Conservation (phyloP, 2,888 invertebrate genomes). For the Epirrita christyi region DNA sequence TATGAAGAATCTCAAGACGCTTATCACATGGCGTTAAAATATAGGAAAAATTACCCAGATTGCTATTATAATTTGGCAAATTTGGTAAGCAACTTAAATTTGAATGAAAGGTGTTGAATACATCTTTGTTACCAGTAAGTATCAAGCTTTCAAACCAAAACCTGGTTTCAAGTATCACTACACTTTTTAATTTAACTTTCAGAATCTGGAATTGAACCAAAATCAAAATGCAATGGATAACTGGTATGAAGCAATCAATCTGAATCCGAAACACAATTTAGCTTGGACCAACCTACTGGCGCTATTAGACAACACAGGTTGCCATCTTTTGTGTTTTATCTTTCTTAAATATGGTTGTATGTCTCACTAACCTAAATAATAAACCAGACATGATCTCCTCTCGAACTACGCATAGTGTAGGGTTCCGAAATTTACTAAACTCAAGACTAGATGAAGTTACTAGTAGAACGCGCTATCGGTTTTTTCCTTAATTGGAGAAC, state of each 20-base stretch:
- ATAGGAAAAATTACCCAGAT: slow-evolving; percentile 93
- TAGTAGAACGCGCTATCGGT: too few relatives aligned
- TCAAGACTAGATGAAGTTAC: too few relatives aligned
- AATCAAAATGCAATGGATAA: slow-evolving; percentile 90
- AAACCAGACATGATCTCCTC: too few relatives aligned
- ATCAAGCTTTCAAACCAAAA: not conserved
- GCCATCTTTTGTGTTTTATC: too few relatives aligned
- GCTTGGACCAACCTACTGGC: slow-evolving; percentile 97
- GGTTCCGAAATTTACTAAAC: too few relatives aligned
- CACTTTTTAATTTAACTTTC: slow-evolving; percentile 35
- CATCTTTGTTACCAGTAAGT: too few relatives aligned
- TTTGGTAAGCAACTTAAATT: slow-evolving; percentile 86
- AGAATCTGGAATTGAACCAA: slow-evolving; percentile 92
- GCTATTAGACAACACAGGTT: slow-evolving; percentile 90
- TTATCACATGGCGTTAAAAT: slow-evolving; percentile 91
- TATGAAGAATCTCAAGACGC: slow-evolving; percentile 90
- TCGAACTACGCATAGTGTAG: too few relatives aligned
- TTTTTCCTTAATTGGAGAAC: too few relatives aligned
- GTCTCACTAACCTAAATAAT: too few relatives aligned
- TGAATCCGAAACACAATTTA: slow-evolving; percentile 91
- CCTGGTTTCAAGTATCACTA: too few relatives aligned
- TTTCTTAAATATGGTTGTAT: too few relatives aligned
- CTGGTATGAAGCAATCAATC: slow-evolving; percentile 92
- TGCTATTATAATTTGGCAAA: slow-evolving; percentile 98
- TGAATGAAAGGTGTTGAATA: too few relatives aligned